Conservation (phyloP, 2,888 invertebrate genomes). For the Campoplex nolae region DNA sequence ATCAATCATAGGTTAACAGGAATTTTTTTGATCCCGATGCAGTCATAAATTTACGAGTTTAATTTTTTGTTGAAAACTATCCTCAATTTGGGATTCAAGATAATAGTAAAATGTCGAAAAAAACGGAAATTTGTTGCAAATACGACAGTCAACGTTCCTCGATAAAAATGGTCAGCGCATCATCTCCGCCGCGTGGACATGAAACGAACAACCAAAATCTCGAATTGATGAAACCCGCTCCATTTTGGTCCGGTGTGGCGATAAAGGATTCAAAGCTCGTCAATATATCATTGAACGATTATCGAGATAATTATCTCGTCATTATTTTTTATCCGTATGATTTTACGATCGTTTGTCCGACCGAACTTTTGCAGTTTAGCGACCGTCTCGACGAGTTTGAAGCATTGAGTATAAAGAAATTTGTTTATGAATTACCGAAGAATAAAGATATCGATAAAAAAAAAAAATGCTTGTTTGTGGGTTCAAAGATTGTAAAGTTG, state of each 20-base stretch:
- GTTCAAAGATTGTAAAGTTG: conserved; percentile 71
- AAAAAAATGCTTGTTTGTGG: background rate
- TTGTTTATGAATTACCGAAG: background rate
- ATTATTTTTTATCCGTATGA: conserved; percentile 77
- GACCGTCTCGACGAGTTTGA: conserved; percentile 75
- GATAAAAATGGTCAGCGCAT: background rate
- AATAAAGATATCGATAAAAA: background rate
- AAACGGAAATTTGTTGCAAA: conserved; percentile 50
- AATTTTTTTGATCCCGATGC: background rate
- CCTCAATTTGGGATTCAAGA: background rate
- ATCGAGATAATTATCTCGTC: conserved; percentile 73
- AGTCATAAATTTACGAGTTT: background rate
- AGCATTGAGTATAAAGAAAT: conserved; percentile 72
- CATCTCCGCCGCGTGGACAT: background rate
- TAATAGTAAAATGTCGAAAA: conserved; percentile 32
- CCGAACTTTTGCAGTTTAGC: conserved; percentile 77
- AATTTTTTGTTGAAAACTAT: background rate
- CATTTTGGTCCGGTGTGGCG: conserved; percentile 75
- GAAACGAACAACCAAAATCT: background rate
- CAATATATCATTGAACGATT: conserved; percentile 71
- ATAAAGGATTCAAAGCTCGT: conserved; percentile 70
- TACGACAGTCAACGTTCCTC: conserved; percentile 30
- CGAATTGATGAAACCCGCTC: conserved; percentile 69
- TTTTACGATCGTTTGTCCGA: conserved; percentile 75
- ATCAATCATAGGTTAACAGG: background rate